A percentile compares a stretch with the other conserved stretches of the same genome.
Conservation (phyloP, 2,797 vertebrate genomes). For the Heliangelus exortis region DNA sequence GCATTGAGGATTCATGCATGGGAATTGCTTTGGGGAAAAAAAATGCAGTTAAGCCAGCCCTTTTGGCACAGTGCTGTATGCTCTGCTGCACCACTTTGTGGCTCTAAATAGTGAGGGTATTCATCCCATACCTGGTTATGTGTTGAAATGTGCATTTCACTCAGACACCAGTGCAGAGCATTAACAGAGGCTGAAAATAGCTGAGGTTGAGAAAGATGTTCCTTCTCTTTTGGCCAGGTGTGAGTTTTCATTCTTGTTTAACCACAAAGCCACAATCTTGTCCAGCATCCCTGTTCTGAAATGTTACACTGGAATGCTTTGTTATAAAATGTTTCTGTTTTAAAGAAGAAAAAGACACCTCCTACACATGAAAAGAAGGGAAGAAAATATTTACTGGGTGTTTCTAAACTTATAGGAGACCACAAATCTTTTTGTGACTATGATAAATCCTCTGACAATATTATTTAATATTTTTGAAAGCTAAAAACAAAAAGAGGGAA, state of each 20-base stretch:
- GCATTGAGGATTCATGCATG: not conserved
- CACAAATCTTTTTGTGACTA: not conserved
- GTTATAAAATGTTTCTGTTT: conserved; percentile 4
- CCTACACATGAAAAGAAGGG: not conserved
- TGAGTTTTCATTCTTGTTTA: conserved; percentile 15
- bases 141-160: not conserved
- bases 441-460: not conserved
- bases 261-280: conserved; percentile 50
- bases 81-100: not conserved
- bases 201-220: conserved; percentile 5
- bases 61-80: not conserved
- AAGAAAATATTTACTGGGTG: not conserved
- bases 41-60: not conserved
- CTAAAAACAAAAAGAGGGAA: not conserved
- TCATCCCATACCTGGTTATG: not conserved
- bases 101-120: not conserved
- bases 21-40: not conserved
- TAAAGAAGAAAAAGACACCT: not conserved
- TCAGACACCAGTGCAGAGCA: not conserved
- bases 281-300: conserved; percentile 26
- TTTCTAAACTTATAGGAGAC: not conserved
- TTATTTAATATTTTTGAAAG: not conserved
- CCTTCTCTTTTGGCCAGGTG: conserved; percentile 4
- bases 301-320: conserved; percentile 9
- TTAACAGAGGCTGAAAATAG: conserved; percentile 1